Base-by-base conservation (phyloP, 2,797 vertebrate genomes). In the Sus cebifrons region DNA sequence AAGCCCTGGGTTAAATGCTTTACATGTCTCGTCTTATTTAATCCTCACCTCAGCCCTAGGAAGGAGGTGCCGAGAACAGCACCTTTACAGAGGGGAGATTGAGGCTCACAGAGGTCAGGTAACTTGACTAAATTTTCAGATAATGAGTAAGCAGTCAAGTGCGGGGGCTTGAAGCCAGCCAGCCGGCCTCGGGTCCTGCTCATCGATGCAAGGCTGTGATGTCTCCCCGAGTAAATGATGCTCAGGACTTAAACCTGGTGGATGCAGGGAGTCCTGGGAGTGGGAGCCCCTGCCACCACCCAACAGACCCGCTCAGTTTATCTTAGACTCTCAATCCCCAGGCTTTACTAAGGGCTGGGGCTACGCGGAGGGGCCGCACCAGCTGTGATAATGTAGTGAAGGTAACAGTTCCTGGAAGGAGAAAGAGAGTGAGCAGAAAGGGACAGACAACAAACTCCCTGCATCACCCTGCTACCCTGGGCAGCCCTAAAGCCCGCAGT, bases 401-500 rank as follows among this genome's bases (percentile, higher is more conserved):
- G 11, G 99, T 90, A 99, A 98, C 2, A 3, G 49, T 21, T 56
- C 32, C 52, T 15, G 5, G 27, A 11, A 15, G 12, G 54, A 17
- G 71, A 60, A n/a, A 81, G 64, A 10, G 20, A 52, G 10, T 6
- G 36, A 25, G n/a, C 1, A 67, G 81, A 62, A 77, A 29, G 36
- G 25, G 1, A 9, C 9, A 25, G 64, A 58, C 64, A 56, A 71
- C 56, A 36, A 40, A 75, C 67, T 60, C 62, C 65, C 15, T 6
- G 68, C 16, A 40, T 87, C 75, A 9, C 25, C 23, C 52, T 18
- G 27, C 60, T 49, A 8, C 7, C 60, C 12, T 0, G 18, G 29
- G 15, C 60, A 17, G 49, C 23, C 84, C 67, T 9, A 21, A 67
- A 21, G 11, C 20, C 77, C 49, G 17, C 25, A 16, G 40, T 0